Conservation (phyloP, 1,140 invertebrate genomes). For the Varroa destructor region DNA sequence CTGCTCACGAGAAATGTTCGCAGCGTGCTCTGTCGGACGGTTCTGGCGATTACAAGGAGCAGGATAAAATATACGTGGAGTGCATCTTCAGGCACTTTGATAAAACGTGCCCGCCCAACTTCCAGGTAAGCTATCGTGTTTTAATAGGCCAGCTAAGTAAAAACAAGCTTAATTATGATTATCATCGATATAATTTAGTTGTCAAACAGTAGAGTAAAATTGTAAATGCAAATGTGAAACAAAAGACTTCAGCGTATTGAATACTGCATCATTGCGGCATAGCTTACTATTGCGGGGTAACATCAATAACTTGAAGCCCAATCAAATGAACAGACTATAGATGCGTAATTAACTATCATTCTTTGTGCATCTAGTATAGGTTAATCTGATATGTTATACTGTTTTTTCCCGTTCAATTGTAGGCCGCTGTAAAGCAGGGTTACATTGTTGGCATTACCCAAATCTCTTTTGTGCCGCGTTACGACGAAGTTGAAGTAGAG, state of each 20-base stretch:
- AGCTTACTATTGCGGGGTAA: not conserved
- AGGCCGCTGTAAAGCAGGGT: slow-evolving; percentile 24
- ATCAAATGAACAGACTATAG: not conserved
- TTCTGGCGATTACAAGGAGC: slow-evolving; percentile 21
- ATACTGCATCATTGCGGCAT: not conserved
- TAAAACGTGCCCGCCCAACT: slow-evolving; percentile 20
- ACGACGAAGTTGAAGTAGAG: slow-evolving; percentile 8
- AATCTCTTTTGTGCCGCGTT: slow-evolving; percentile 18
- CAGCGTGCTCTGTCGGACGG: not conserved
- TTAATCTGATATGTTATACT: no score
- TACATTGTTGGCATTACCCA: slow-evolving; percentile 25
- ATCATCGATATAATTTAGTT: no score
- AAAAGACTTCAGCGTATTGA: no score
- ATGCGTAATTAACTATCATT: not conserved
- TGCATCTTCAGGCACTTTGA: slow-evolving; percentile 26
- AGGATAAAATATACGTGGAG: slow-evolving; percentile 21
- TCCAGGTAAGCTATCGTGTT: not conserved
- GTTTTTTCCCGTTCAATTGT: not conserved
- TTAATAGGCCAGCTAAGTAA: no score
- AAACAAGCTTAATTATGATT: no score
- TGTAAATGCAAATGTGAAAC: no score
- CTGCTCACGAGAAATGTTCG: slow-evolving; percentile 13
- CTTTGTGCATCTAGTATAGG: no score
- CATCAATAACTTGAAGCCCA: not conserved
- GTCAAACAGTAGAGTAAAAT: no score